Conservation (phyloP, 2,888 invertebrate genomes). For the Pachycephus smyrnensis region DNA sequence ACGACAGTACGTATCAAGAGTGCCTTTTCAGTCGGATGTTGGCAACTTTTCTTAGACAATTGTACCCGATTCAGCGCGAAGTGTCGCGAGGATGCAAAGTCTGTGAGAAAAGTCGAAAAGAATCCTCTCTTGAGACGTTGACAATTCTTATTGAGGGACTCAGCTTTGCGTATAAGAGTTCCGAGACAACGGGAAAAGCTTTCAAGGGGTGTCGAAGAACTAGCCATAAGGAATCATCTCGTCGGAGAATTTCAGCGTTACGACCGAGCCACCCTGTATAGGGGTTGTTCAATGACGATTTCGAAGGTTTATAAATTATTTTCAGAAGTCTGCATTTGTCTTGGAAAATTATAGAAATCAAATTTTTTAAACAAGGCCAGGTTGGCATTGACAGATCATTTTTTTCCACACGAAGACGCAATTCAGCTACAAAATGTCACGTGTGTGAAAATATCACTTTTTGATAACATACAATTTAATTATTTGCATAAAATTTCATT, state of each 20-base stretch:
- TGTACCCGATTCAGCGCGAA: not conserved
- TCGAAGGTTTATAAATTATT: not conserved
- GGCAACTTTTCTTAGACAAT: not conserved
- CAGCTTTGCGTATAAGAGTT: constrained; percentile 36
- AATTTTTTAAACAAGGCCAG: not conserved
- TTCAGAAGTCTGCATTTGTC: not conserved
- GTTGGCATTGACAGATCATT: too few species aligned
- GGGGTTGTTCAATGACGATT: not conserved
- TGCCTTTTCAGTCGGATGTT: not conserved
- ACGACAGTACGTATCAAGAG: not conserved
- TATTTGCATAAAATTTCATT: too few species aligned
- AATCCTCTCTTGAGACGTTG: constrained; percentile 48
- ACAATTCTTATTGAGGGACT: constrained; percentile 41
- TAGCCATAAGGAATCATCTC: not conserved
- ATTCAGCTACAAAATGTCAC: too few species aligned
- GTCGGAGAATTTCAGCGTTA: not conserved
- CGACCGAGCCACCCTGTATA: not conserved
- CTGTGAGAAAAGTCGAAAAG: constrained; percentile 28
- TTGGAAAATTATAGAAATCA: not conserved
- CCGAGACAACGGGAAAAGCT: constrained; percentile 32
- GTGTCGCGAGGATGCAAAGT: constrained; percentile 3
- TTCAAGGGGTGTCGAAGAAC: constrained; percentile 28
- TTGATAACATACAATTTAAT: too few species aligned
- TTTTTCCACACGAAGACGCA: too few species aligned
- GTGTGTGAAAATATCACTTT: too few species aligned